phyloP scores from a whole-genome alignment of 2,888 invertebrate genomes.

The Elysia crispata region DNA sequence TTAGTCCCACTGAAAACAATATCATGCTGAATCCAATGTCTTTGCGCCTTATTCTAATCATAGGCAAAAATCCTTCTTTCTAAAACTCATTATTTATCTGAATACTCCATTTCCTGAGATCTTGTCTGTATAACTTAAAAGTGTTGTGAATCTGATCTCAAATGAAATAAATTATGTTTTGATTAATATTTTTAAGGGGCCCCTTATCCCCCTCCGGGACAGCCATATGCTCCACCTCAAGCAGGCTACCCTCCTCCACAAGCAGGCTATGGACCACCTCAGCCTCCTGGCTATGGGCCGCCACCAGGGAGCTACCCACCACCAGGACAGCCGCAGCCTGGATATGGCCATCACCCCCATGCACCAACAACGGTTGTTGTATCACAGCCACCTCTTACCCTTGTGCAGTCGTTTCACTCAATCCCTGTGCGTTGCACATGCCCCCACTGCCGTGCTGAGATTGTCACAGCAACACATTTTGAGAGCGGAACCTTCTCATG shows the following conservation, averaged over 20 bases:
- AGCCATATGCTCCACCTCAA: slow-evolving; percentile 47
- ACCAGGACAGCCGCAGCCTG: slow-evolving; percentile 52
- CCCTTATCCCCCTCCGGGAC: slow-evolving; percentile 41
- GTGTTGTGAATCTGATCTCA: no score
- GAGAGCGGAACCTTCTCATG: slow-evolving; percentile 74
- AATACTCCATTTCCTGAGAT: no score
- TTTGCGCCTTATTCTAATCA: no score
- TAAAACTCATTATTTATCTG: no score
- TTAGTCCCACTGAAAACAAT: neutral
- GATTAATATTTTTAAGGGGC: slow-evolving; percentile 13
- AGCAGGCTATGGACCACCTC: slow-evolving; percentile 47
- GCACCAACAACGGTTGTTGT: slow-evolving; percentile 63
- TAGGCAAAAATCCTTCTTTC: no score
- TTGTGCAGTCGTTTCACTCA: slow-evolving; percentile 67
- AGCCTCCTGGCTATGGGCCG: slow-evolving; percentile 32
- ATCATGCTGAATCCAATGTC: neutral
- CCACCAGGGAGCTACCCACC: slow-evolving; percentile 44
- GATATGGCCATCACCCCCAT: slow-evolving; percentile 46
- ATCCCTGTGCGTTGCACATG: slow-evolving; percentile 67
- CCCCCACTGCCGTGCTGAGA: slow-evolving; percentile 72
- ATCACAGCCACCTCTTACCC: slow-evolving; percentile 60
- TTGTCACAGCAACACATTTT: slow-evolving; percentile 69
- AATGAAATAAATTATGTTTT: no score
- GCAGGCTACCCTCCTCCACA: slow-evolving; percentile 36
- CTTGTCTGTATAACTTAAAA: no score